Evolutionary conservation across 2,797 vertebrate species (phyloP).

Genomic region (Tadarida brasiliensis): DNA sequence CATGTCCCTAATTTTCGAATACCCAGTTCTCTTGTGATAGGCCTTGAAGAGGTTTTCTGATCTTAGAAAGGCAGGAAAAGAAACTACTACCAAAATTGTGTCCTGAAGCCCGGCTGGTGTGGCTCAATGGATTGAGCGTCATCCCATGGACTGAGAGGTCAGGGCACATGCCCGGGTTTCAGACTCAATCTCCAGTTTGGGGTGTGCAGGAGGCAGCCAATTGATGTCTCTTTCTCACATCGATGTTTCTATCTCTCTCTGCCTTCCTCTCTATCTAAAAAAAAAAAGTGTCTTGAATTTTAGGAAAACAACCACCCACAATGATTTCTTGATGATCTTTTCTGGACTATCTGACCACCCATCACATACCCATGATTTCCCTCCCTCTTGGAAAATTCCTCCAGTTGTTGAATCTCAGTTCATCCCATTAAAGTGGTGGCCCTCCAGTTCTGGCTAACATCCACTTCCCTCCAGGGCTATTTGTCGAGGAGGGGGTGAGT

Average conservation of each 20-base stretch:
- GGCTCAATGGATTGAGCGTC: too few species aligned
- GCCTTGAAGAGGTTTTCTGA: background rate
- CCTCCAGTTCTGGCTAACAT: slow-evolving; percentile 58
- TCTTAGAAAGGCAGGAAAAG: slow-evolving; percentile 20
- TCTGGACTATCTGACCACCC: background rate
- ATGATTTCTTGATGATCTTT: background rate
- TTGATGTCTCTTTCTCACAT: too few species aligned
- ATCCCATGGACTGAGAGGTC: too few species aligned
- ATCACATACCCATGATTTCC: background rate
- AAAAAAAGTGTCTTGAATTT: background rate
- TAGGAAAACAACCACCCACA: background rate
- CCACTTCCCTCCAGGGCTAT: slow-evolving; percentile 73
- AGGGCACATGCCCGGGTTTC: too few species aligned
- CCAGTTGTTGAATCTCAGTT: slow-evolving; percentile 24
- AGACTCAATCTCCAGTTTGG: too few species aligned
- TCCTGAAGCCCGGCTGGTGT: background rate
- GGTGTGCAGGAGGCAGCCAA: too few species aligned
- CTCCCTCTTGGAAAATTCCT: background rate
- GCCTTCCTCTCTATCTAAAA: too few species aligned
- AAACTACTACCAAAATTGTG: slow-evolving; percentile 25
- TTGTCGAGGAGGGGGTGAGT: slow-evolving; percentile 74
- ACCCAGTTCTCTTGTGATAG: background rate
- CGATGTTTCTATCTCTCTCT: too few species aligned
- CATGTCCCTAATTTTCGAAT: background rate
- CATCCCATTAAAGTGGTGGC: slow-evolving; percentile 48